Evolutionary conservation across 2,888 invertebrate genomes (phyloP).

Genomic region (Caenorhabditis uteleia): DNA sequence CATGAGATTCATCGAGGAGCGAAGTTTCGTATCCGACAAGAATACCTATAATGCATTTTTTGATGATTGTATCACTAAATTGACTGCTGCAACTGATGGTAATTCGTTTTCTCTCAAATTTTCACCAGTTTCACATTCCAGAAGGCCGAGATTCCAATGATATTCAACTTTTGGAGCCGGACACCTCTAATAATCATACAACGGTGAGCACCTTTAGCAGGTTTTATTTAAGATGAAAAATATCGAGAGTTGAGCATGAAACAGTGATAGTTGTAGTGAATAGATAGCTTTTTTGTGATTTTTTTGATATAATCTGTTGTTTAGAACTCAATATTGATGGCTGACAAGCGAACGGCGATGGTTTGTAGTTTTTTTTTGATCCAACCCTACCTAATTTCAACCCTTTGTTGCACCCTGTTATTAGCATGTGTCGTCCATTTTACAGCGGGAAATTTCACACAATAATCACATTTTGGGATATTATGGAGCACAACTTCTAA

Average conservation of each 20-base stretch:
- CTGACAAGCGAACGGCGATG: slow-evolving; percentile 15
- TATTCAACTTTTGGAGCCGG: slow-evolving; percentile 38
- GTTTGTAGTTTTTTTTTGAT: slow-evolving; percentile 21
- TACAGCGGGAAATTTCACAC: too few species aligned
- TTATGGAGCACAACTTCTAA: neutral
- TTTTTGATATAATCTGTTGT: neutral
- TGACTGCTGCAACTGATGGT: slow-evolving; percentile 58
- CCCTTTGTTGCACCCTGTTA: slow-evolving; percentile 1
- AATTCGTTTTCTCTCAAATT: neutral
- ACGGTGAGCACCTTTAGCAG: too few species aligned
- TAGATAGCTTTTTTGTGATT: slow-evolving; percentile 9
- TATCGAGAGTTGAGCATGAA: slow-evolving; percentile 3
- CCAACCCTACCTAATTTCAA: neutral
- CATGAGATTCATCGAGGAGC: slow-evolving; percentile 90
- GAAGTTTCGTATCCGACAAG: slow-evolving; percentile 92
- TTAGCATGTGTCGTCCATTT: neutral
- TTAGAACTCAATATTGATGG: slow-evolving; percentile 6
- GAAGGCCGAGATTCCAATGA: slow-evolving; percentile 25
- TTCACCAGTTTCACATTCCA: slow-evolving; percentile 8
- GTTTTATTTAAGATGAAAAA: neutral
- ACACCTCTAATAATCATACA: slow-evolving; percentile 36
- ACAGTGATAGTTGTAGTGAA: slow-evolving; percentile 21
- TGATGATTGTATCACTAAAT: slow-evolving; percentile 91
- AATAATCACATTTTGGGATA: too few species aligned
- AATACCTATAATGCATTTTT: slow-evolving; percentile 94